A percentile compares a stretch with the other conserved stretches of the same genome.
These are phyloP conservation scores for Branchipolynoe longqiensis DNA, from an alignment of 2,888 invertebrate genomes.

Conservation along the genomic window DNA sequence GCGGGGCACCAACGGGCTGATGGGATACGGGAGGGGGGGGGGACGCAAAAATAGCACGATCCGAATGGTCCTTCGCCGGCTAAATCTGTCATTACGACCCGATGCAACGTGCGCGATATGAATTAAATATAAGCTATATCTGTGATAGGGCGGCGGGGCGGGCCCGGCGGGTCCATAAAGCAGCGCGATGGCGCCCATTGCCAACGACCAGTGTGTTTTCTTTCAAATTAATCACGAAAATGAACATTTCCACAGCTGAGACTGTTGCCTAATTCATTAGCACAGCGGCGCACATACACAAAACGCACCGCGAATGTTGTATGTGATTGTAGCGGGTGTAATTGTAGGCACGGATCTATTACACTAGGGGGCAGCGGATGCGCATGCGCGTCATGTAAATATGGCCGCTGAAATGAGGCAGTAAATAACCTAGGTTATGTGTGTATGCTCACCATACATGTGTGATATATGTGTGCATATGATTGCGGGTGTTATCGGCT, in stretches of 20 bases:
- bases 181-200: neutral
- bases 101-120: slow-evolving; percentile 39
- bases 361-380: no score
- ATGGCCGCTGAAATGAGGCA: no score
- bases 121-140: slow-evolving; percentile 49
- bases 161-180: neutral
- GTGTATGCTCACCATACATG: no score
- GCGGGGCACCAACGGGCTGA: neutral
- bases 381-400: no score
- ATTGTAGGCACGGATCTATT: no score
- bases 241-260: slow-evolving; percentile 54
- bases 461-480: no score
- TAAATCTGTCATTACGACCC: slow-evolving; percentile 53
- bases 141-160: neutral
- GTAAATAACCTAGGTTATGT: no score
- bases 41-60: slow-evolving; percentile 38
- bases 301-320: no score
- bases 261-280: slow-evolving; percentile 49
- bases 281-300: neutral
- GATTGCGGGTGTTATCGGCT: no score
- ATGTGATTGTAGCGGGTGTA: no score
- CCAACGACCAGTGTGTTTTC: slow-evolving; percentile 27
- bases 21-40: slow-evolving; percentile 1
- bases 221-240: slow-evolving; percentile 58
- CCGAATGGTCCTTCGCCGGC: slow-evolving; percentile 45